Percentiles rank a stretch among this genome's conserved stretches.
Conservation (phyloP, 2,113 vertebrate genomes). For the Sylvietta virens region DNA sequence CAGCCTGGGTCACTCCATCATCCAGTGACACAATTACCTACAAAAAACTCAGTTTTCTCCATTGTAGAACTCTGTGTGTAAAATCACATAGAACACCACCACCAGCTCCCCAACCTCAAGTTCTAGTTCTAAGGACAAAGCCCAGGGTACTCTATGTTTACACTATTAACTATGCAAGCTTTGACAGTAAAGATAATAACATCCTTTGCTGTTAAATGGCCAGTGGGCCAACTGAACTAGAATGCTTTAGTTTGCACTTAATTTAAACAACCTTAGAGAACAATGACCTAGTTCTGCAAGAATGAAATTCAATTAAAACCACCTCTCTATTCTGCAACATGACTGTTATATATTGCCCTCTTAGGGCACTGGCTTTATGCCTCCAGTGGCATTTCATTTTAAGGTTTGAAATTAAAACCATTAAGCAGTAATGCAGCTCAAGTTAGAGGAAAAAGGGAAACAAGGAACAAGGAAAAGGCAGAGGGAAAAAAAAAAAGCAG, state of each 20-base stretch:
- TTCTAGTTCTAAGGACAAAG: not conserved
- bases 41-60: not conserved
- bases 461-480: not conserved
- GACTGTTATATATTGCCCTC: not conserved
- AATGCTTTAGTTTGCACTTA: not conserved
- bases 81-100: not conserved
- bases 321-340: not conserved
- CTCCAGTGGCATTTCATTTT: not conserved
- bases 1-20: not conserved
- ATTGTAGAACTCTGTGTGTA: not conserved
- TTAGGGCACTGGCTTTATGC: not conserved
- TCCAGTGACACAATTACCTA: not conserved
- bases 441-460: not conserved
- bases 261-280: conserved; percentile 21
- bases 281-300: not conserved
- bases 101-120: not conserved
- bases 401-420: not conserved
- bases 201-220: not conserved
- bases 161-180: not conserved
- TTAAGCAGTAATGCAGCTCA: not conserved
- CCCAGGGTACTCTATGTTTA: not conserved
- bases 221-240: not conserved
- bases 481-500: no score
- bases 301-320: not conserved
- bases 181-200: not conserved